Evolutionary conservation across 2,797 vertebrate species (phyloP).

Genomic region (Myoxocephalus aenaeus): DNA sequence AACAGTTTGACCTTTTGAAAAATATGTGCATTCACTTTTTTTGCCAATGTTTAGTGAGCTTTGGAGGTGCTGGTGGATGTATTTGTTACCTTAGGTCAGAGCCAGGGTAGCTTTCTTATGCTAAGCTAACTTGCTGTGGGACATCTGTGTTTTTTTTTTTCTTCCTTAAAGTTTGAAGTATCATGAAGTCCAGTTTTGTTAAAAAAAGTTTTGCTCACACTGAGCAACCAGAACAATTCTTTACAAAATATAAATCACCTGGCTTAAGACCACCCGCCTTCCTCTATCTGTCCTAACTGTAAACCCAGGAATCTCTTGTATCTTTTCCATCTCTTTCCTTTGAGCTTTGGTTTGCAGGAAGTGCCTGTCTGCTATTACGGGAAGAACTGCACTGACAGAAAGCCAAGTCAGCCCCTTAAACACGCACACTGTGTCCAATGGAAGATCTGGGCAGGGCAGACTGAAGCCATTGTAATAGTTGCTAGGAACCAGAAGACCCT

Average conservation of each 20-base stretch:
- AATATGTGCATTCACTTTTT: neutral
- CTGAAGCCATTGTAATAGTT: slow-evolving; percentile 63
- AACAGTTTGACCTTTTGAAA: neutral
- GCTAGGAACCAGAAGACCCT: slow-evolving; percentile 41
- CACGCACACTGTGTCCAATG: slow-evolving; percentile 38
- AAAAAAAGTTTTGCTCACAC: neutral
- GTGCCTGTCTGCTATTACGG: slow-evolving; percentile 59
- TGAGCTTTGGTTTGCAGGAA: slow-evolving; percentile 52
- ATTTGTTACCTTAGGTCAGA: too few species aligned
- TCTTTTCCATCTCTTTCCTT: slow-evolving; percentile 34
- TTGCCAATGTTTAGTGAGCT: neutral
- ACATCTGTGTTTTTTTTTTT: too few species aligned
- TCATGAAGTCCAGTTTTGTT: neutral
- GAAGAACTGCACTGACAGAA: slow-evolving; percentile 68
- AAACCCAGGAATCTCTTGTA: slow-evolving; percentile 1
- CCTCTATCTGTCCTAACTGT: neutral
- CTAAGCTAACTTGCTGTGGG: neutral
- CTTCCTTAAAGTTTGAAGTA: neutral
- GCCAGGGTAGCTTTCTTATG: too few species aligned
- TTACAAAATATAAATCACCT: slow-evolving; percentile 9
- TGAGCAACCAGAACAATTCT: neutral
- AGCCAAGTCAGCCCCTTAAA: slow-evolving; percentile 48
- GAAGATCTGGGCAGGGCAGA: slow-evolving; percentile 34
- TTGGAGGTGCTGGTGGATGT: neutral
- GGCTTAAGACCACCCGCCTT: neutral